These are phyloP conservation scores for Dermatemys mawii DNA, from an alignment of 2,113 vertebrate species.

Conservation along the genomic window DNA sequence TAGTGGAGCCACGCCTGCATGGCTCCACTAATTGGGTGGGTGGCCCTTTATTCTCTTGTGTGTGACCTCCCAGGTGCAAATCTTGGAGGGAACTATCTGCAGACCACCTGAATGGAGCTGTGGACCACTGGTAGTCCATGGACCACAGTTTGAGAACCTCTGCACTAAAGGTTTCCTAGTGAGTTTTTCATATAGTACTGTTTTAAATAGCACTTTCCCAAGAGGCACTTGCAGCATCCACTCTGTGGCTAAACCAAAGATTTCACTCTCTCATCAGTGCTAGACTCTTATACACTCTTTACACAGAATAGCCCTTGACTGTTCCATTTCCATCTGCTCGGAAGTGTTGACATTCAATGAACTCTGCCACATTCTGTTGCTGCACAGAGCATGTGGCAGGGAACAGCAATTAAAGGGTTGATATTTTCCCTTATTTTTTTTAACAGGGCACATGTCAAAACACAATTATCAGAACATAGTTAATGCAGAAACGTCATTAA, in stretches of 20 bases:
- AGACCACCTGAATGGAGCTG: no score
- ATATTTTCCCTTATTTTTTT: slow-evolving; percentile 45
- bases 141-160: no score
- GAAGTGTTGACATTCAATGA: slow-evolving; percentile 40
- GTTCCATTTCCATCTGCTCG: slow-evolving; percentile 35
- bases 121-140: no score
- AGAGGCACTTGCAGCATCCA: rapidly evolving
- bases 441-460: slow-evolving; percentile 46
- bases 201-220: background rate
- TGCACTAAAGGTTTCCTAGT: background rate
- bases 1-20: no score
- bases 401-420: slow-evolving; percentile 58
- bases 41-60: no score
- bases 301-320: background rate
- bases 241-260: background rate
- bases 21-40: no score
- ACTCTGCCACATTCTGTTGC: slow-evolving; percentile 36
- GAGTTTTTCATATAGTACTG: background rate
- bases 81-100: no score
- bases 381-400: slow-evolving; percentile 13
- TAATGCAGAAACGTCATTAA: slow-evolving; percentile 56
- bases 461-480: slow-evolving; percentile 39
- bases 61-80: no score
- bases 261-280: rapidly evolving
- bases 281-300: background rate